Evolutionary conservation across 2,888 invertebrate species (phyloP), one percentile per base, ranked within the genome.

Genomic region (Pammene aurita): DNA sequence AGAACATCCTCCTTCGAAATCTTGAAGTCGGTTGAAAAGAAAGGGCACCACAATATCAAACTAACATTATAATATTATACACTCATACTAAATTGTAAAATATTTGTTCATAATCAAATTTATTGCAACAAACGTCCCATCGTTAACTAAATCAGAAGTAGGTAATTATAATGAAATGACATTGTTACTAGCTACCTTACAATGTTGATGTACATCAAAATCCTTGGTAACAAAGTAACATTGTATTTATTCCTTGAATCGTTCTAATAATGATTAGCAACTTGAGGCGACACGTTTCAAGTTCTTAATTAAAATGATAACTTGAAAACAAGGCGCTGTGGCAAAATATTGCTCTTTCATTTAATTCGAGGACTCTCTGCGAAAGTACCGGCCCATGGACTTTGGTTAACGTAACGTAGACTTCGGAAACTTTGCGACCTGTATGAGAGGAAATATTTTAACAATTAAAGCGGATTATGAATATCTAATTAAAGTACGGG

Each of bases 301-400:
- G 77, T 81, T 84, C 77, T 83, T 85, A 86, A 89, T 90, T 87
- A 85, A 87, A 88, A 86, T 86, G 83, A 86, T 83, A 83, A 84
- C 81, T 88, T 85, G 74, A 74, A 77, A 82, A 80, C 80, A 80
- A 82, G 77, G 78, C 80, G 80, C 82, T 80, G 81, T 80, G 78
- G 78, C 80, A 82, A 83, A 85, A 83, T 89, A 87, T 89, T 89
- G 85, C 80, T 83, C 84, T 90, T 89, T 82, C 84, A 89, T 90
- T 87, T 85, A 80, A 81, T 80, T 86, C 77, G 75, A 85, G 81
- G 75, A 76, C 78, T 78, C 82, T 84, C 79, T 72, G 75, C 71
- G 71, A 73, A 77, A 81, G 77, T 77, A 75, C 72, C 72, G 73
- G 73, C 70, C 69, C 72, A n/a, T 71, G 67, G 66, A 68, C 62